Base-by-base conservation (phyloP, 2,888 invertebrate genomes). In the Oxystoma pomonae region DNA sequence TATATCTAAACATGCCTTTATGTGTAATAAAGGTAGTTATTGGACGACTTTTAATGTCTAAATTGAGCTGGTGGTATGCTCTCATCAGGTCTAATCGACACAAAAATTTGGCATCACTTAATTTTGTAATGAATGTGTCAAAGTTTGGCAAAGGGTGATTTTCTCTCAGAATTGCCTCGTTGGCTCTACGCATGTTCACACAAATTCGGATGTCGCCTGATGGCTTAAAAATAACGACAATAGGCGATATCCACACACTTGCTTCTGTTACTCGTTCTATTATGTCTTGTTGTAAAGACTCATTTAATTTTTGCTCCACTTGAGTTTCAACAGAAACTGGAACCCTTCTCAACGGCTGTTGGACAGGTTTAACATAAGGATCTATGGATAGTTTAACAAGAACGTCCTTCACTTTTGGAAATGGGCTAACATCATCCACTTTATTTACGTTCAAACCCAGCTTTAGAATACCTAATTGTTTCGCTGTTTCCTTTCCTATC, bases 131-230 rank as follows among this genome's bases (percentile, higher is more conserved):
- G 52, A 74, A 64, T 1, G 17, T 21, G 16, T 73, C 73, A 50
- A 73, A 68, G 7, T 70, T 72, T 16, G 71, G 72, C 19, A 73
- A 55, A 7, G 72, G 72, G 56, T 66, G 70, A 59, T 72, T 70
- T 62, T 72, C 70, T 20, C 68, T 62, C 20, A 65, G 55, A n/a
- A 77, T 72, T 1, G 76, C 75, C 62, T 66, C 68, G 66, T 78
- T 77, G 63, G 75, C 70, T 21, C 76, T 64, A 7, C 74, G 66
- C 73, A 78, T 77, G 65, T 77, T 77, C 20, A 78, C 64, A 65
- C 77, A 76, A 22, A 78, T 68, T 12, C 75, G 64, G 21, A 77
- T 71, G 22, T 73, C 73, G 5, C 61, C 59, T 49, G 58, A 22
- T 0, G 63, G 61, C 62, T 67, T 67, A 52, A 74, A 71, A 16